phyloP scores from a whole-genome alignment of 2,888 invertebrate genomes.

The Metallyticus violacea region DNA sequence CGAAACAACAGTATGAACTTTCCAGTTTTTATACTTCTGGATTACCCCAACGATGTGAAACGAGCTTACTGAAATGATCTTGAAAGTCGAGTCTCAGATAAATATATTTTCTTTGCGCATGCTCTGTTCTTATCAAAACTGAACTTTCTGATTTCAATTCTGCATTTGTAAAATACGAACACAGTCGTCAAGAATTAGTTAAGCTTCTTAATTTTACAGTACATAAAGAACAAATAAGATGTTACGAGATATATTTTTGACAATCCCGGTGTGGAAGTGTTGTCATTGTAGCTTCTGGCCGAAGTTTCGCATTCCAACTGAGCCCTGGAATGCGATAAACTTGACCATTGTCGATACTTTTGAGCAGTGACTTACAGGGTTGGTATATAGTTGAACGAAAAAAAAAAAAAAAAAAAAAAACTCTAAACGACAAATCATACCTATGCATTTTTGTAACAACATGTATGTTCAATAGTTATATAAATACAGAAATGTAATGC shows the following conservation, averaged over 20 bases:
- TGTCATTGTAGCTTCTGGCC: background rate
- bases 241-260: background rate
- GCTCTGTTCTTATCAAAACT: background rate
- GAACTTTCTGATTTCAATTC: too few species aligned
- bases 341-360: too few species aligned
- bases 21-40: background rate
- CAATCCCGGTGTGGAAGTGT: background rate
- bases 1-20: background rate
- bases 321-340: background rate
- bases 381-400: background rate
- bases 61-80: background rate
- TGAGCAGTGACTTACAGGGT: background rate
- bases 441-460: background rate
- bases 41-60: background rate
- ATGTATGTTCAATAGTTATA: background rate
- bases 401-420: too few species aligned
- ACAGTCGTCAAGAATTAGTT: too few species aligned
- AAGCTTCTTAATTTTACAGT: too few species aligned
- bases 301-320: background rate
- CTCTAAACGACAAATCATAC: background rate
- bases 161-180: too few species aligned
- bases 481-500: too few species aligned
- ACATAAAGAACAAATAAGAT: too few species aligned
- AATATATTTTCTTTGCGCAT: background rate
- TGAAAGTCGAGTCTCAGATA: background rate